These are phyloP conservation scores for Ephestia elutella DNA, from an alignment of 1,140 invertebrate species.

Conservation along the genomic window DNA sequence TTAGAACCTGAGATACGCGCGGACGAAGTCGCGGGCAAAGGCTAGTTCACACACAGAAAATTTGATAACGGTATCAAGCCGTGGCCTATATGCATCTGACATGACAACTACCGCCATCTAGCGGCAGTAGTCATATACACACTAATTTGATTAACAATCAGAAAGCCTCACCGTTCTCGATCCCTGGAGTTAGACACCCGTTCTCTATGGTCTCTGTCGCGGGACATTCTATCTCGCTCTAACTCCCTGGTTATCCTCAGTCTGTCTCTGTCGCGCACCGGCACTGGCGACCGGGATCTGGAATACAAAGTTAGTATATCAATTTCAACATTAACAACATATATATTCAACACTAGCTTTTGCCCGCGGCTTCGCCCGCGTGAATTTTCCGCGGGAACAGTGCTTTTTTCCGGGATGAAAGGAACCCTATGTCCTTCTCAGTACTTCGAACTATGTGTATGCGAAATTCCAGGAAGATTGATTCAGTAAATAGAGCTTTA, in stretches of 20 bases:
- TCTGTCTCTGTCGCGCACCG: conserved; percentile 33
- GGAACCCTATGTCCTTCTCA: not conserved
- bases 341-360: not conserved
- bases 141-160: too few relatives aligned
- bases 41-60: too few relatives aligned
- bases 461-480: too few relatives aligned
- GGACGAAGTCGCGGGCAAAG: too few relatives aligned
- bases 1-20: too few relatives aligned
- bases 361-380: not conserved
- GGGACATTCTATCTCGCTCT: conserved; percentile 56
- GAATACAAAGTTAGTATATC: not conserved
- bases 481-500: too few relatives aligned
- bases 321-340: not conserved
- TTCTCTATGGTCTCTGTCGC: conserved; percentile 57
- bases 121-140: too few relatives aligned
- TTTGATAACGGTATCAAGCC: too few relatives aligned
- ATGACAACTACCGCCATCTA: too few relatives aligned
- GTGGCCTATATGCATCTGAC: too few relatives aligned
- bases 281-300: conserved; percentile 56
- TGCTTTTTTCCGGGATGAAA: not conserved
- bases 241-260: conserved; percentile 40
- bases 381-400: too few relatives aligned
- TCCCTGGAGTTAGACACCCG: conserved; percentile 47
- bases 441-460: not conserved
- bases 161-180: conserved; percentile 47